Evolutionary conservation across 2,113 vertebrate genomes (phyloP).

Genomic region (Nipponia nippon): DNA sequence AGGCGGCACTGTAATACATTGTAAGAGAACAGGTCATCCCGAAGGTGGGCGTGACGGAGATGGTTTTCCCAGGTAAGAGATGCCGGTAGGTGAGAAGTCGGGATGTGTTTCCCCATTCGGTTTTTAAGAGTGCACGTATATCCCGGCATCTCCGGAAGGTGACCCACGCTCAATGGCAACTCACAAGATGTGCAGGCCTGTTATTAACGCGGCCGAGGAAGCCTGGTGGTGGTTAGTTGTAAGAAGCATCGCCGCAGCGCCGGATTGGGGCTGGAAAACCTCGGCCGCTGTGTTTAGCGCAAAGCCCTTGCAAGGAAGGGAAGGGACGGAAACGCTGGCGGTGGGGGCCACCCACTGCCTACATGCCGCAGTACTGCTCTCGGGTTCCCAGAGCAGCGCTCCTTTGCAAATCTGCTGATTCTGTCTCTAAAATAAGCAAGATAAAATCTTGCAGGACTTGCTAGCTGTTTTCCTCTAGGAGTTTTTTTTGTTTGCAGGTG

Average conservation of each 20-base stretch:
- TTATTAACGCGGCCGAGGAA: background rate
- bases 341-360: no score
- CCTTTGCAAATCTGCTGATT: background rate
- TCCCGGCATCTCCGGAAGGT: background rate
- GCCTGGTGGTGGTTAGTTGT: background rate
- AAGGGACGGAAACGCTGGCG: no score
- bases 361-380: fast-evolving
- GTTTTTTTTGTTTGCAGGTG: background rate
- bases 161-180: fast-evolving
- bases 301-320: background rate
- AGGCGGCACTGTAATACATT: background rate
- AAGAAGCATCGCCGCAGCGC: no score
- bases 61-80: no score
- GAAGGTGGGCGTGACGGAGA: background rate
- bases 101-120: background rate
- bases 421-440: background rate
- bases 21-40: background rate
- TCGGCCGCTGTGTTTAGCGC: background rate
- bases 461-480: background rate
- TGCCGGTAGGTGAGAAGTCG: background rate
- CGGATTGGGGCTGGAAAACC: background rate
- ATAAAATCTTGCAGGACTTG: background rate
- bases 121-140: fast-evolving
- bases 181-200: background rate
- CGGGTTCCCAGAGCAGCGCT: background rate